Base-by-base conservation (phyloP, 2,888 invertebrate genomes). In the Lasioglossum vierecki region DNA sequence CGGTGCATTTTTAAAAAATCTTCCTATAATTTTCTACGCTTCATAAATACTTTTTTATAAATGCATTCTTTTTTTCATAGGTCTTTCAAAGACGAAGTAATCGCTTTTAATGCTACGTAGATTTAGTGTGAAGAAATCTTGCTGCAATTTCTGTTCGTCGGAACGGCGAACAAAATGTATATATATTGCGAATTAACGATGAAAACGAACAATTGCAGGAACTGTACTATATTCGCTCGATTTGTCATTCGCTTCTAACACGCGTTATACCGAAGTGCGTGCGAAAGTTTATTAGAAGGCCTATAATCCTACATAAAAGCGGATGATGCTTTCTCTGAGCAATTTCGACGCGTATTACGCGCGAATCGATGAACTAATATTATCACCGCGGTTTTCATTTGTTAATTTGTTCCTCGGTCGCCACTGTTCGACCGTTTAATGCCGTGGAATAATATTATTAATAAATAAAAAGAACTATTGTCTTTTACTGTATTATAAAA, bases 201-300 rank as follows among this genome's bases (percentile, higher is more conserved):
- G 13, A 63, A 35, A 5, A 30, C 15, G n/a, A 18, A 49, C 49
- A 49, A 49, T 49, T 11, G n/a, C 13, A n/a, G n/a, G 11, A n/a
- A 11, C n/a, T n/a, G 13, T 26, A 18, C 8, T 0, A 35, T 66
- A 18, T 35, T 63, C 18, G 35, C 8, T 30, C 35, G 70, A 79
- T 77, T 77, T 70, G 26, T 49, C 57, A 49, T 41, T 71, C 72
- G 73, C 80, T 85, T 79, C 75, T 57, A 68, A 76, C 49, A 44
- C 30, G 70, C 30, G 66, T 73, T n/a, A 72, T 60, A 41, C 15
- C 44, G 49, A 71, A 76, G 68, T 71, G 72, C 76, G 75, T 89
- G 85, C 88, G 90, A 91, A 91, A 90, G 91, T 91, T 82, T 85
- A 88, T 89, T 90, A 89, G 89, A 84, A 91, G 89, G 84, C 91